A percentile compares a stretch with the other conserved stretches of the same genome.
phyloP scores from a whole-genome alignment of 2,113 vertebrate species.

The Cinclus cinclus region DNA sequence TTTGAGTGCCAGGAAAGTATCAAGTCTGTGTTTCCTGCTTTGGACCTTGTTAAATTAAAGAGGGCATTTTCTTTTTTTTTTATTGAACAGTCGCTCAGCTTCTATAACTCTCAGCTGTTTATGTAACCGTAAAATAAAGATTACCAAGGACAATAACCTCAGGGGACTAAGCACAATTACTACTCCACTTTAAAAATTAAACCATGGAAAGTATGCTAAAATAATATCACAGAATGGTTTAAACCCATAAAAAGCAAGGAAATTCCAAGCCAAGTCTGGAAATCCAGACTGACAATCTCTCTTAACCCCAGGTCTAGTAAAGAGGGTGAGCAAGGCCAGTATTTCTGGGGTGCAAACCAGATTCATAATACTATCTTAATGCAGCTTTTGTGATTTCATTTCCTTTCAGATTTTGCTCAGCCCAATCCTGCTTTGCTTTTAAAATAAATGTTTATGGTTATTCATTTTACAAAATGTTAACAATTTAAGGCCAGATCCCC shows the following conservation, averaged over 20 bases:
- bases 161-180: constrained; percentile 19
- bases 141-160: constrained; percentile 20
- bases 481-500: neutral
- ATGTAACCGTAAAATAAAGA: constrained; percentile 41
- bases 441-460: constrained; percentile 34
- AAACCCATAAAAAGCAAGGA: constrained; percentile 13
- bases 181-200: constrained; percentile 44
- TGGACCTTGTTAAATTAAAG: constrained; percentile 36
- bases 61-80: neutral
- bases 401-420: constrained; percentile 7
- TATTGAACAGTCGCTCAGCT: constrained; percentile 28
- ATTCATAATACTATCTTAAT: neutral
- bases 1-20: neutral
- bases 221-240: constrained; percentile 5
- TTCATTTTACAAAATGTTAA: constrained; percentile 31
- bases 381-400: constrained; percentile 36
- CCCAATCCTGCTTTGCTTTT: neutral
- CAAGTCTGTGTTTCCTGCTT: neutral
- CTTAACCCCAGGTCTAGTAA: neutral
- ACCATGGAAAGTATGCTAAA: constrained; percentile 40
- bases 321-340: neutral
- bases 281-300: constrained; percentile 1
- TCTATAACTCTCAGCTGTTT: constrained; percentile 54
- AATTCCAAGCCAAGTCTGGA: constrained; percentile 30
- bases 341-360: constrained; percentile 26